Evolutionary conservation across 1,140 invertebrate species (phyloP), one percentile per base, ranked within the genome.

Genomic region (Centruroides vittatus): DNA sequence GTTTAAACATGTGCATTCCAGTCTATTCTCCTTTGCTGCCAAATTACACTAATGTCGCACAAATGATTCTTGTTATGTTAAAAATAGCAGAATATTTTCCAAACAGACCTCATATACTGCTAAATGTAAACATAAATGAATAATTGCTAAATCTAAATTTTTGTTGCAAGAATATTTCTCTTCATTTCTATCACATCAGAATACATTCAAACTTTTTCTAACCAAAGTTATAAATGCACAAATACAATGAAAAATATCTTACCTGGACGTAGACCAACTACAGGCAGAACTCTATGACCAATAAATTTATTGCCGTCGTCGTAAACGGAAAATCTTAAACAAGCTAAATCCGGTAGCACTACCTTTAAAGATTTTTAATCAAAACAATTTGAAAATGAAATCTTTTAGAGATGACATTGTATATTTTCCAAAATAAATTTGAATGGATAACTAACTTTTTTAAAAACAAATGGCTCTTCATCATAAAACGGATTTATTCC

Each of bases 381-480:
- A 57, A 34, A 8, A 23, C 55, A 58, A 41, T 11, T 60, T 36
- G 49, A 51, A 12, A 12, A 34, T n/a, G 12, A 51, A 51, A 34
- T 51, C 49, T 51, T 51, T 34, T n/a, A 12, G 2, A 51, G 23
- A 23, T 23, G 23, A 2, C n/a, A n/a, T n/a, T 23, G 23, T 23
- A 23, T 23, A 23, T 23, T 23, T 41, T 41, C 8, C 8, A 41
- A 41, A 41, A 41, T 41, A 41, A 6, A 41, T 41, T 8, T 53
- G 1, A 59, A 59, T 12, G 12, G 10, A 2, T 10, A 12, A 66
- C 54, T 70, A 70, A 91, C 89, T 82, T 99, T 98, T 75, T 98
- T 95, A 70, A 99, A 98, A 4, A 94, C 86, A 76, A 99, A 99
- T 8, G 93, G 89, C 63, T 98, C 94, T 68, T 99, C 96, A 63